A percentile compares a stretch with the other conserved stretches of the same genome.
Conservation (phyloP, 2,113 vertebrate species). For the Platysternon megacephalum region DNA sequence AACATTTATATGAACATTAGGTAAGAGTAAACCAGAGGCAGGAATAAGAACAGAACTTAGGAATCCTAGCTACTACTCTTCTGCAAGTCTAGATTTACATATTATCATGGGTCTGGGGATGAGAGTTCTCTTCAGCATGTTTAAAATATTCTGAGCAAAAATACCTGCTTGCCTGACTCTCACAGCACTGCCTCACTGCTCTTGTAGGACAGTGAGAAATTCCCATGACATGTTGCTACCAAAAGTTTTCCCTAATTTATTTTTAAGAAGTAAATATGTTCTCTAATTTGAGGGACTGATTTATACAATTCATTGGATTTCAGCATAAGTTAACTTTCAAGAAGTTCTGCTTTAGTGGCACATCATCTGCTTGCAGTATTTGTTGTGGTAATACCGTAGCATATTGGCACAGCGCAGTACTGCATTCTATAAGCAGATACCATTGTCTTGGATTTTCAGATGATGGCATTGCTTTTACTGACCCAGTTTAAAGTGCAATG, state of each 20-base stretch:
- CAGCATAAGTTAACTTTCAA: slow-evolving; percentile 10
- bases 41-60: background rate
- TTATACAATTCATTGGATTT: slow-evolving; percentile 24
- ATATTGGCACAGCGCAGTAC: background rate
- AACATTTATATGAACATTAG: background rate
- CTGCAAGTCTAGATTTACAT: background rate
- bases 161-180: background rate
- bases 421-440: background rate
- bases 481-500: background rate
- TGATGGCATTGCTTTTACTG: background rate
- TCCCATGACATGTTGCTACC: background rate
- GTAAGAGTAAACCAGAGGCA: background rate
- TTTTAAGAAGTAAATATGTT: slow-evolving; percentile 14
- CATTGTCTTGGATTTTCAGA: background rate
- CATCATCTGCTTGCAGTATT: background rate
- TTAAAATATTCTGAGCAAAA: background rate
- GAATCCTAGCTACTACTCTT: background rate
- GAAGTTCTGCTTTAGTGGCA: background rate
- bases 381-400: background rate
- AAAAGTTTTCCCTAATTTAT: background rate
- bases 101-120: background rate
- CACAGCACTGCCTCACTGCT: background rate
- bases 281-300: background rate
- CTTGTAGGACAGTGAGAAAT: slow-evolving; percentile 52
- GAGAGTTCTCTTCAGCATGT: background rate